phyloP scores from a whole-genome alignment of 2,797 vertebrate species.

The Zenarchopterus dispar region DNA sequence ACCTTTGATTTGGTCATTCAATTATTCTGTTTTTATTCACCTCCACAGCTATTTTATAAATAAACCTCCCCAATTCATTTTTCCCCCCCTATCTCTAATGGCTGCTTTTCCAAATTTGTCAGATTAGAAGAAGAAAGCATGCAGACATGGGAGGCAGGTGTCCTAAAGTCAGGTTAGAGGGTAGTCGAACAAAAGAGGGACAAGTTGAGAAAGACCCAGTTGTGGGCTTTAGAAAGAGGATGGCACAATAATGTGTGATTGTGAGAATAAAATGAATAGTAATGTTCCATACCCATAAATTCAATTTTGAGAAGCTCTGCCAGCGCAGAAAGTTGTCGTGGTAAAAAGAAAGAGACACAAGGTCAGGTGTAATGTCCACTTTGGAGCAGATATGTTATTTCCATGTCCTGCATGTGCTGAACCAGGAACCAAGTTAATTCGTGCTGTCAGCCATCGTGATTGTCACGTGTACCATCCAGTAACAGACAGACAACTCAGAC shows the following conservation, averaged over 20 bases:
- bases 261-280: slow-evolving; percentile 84
- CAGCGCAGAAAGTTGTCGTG: slow-evolving; percentile 84
- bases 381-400: slow-evolving; percentile 67
- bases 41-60: slow-evolving; percentile 6
- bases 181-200: slow-evolving; percentile 62
- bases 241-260: slow-evolving; percentile 81
- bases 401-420: slow-evolving; percentile 53
- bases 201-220: slow-evolving; percentile 75
- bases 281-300: slow-evolving; percentile 88
- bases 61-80: slow-evolving; percentile 17
- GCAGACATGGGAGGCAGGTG: slow-evolving; percentile 62
- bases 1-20: slow-evolving; percentile 12
- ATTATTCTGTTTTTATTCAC: slow-evolving; percentile 10
- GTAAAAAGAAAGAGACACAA: slow-evolving; percentile 82
- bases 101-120: slow-evolving; percentile 23
- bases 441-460: slow-evolving; percentile 67
- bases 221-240: slow-evolving; percentile 83
- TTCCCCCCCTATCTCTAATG: slow-evolving; percentile 29
- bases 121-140: slow-evolving; percentile 57
- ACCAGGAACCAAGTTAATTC: slow-evolving; percentile 77
- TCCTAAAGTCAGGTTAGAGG: slow-evolving; percentile 69
- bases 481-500: slow-evolving; percentile 83
- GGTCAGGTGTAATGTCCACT: slow-evolving; percentile 82
- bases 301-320: slow-evolving; percentile 88
- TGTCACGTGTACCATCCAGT: slow-evolving; percentile 75